These are phyloP conservation scores for Porites evermanni DNA, from an alignment of 92 coral and sea anemone genomes.

Conservation along the genomic window DNA sequence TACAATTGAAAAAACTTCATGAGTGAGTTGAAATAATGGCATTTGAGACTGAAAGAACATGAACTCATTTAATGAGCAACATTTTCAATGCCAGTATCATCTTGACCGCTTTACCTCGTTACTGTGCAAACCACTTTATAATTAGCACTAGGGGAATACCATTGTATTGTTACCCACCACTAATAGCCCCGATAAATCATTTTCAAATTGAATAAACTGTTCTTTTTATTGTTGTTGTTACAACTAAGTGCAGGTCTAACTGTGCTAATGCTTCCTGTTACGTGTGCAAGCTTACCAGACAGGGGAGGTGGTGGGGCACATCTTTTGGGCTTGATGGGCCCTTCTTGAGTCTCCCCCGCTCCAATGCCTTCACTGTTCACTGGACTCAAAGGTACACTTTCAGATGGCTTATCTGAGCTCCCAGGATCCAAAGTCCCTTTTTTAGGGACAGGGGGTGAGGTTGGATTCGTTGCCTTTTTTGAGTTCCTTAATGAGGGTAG, in stretches of 20 bases:
- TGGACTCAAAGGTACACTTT: conserved; percentile 36
- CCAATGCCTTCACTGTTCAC: neutral
- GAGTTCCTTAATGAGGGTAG: conserved; percentile 24
- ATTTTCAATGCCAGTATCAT: too few relatives aligned
- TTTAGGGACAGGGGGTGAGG: conserved; percentile 63
- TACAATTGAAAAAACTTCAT: too few relatives aligned
- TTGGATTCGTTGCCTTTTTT: conserved; percentile 38
- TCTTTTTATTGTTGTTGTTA: too few relatives aligned
- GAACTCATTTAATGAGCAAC: too few relatives aligned
- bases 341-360: conserved; percentile 30
- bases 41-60: too few relatives aligned
- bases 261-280: neutral
- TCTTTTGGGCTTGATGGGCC: conserved; percentile 71
- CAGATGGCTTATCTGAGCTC: conserved; percentile 14
- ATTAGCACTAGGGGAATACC: too few relatives aligned
- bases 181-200: too few relatives aligned
- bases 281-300: conserved; percentile 32
- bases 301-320: conserved; percentile 87
- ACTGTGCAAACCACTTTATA: too few relatives aligned
- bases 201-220: too few relatives aligned
- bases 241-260: neutral
- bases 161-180: too few relatives aligned
- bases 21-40: too few relatives aligned
- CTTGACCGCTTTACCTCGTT: too few relatives aligned
- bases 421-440: conserved; percentile 35